Base-by-base conservation (phyloP, 2,888 invertebrate species). In the Psylliodes chrysocephalus region DNA sequence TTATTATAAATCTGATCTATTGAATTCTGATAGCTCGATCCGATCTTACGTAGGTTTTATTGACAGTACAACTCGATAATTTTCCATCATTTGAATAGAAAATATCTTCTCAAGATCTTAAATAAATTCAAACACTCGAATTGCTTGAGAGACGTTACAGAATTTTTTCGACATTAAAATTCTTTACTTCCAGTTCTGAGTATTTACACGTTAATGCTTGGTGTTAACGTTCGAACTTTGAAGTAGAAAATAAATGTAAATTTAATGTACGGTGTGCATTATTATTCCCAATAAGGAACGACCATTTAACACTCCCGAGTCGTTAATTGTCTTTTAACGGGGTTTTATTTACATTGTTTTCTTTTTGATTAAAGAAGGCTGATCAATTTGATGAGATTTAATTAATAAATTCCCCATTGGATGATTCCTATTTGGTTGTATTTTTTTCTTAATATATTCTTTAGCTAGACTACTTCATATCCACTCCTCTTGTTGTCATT, bases 201-300 rank as follows among this genome's bases (percentile, higher is more conserved):
- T 67, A 67, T 71, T 70, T 70, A 69, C 70, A 71, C 68, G 68
- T 70, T 71, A 61, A 64, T 69, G 62, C 35, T 42, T n/a, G 15
- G 30, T 62, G 54, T 59, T 54, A 46, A 59, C 52, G 62, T 42
- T 55, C 53, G 56, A 56, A 49, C 61, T 64, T 64, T 62, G 64
- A 67, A 63, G 64, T 62, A 64, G 55, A 54, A 56, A 55, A 64
- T 64, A 67, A 68, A 68, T 68, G 67, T 63, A 65, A 68, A 65
- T 68, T 65, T 63, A 65, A 64, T 68, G 67, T 63, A 68, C 63
- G 60, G 56, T 47, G 63, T 60, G 63, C 67, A 65, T 68, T 63
- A 68, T 68, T 63, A 65, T 64, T 30, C 67, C 65, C 35, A 65
- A 65, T 65, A 65, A 63, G 67, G 67, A 49, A 63, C 56, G 46